Base-by-base conservation (phyloP, 1,140 invertebrate genomes). In the Zaprionus vittiger region DNA sequence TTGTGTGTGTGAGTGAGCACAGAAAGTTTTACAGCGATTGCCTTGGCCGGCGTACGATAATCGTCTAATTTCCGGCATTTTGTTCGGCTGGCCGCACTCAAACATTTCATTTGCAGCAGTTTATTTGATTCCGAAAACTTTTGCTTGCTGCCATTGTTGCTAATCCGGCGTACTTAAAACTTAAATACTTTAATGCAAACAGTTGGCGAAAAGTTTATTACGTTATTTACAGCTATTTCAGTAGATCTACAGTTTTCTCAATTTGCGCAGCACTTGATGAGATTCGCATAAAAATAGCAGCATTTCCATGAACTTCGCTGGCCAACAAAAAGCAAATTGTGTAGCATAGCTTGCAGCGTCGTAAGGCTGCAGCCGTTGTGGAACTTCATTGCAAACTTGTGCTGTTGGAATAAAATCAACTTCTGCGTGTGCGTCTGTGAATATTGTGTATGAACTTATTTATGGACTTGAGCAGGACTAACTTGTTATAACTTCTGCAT, bases 51-150 rank as follows among this genome's bases (percentile, higher is more conserved):
- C 41, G n/a, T 47, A 60, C 63, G 69, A 74, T 83, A 89, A 89
- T 76, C 74, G 75, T 17, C 69, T 71, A 75, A 90, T 89, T 89
- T 89, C 85, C 84, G 85, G 78, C 75, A 71, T 74, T 84, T 84
- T 90, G 66, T 89, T 64, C 73, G 67, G 28, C 26, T 47, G 54
- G 7, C 44, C 22, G 22, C 67, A 31, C 5, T 26, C 22, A 15
- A 28, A 17, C 28, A 64, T 26, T 55, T 41, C 24, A 44, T 61
- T 63, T 73, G 49, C 24, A 68, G 37, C 52, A 69, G 15, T 68
- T 73, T 60, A 54, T 67, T 73, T 60, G 44, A n/a, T 63, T 24
- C 17, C 28, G n/a, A 57, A 71, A 76, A 65, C 12, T 76, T 76
- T 76, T 44, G 1, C 15, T 28, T 7, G 20, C 63, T n/a, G 34